Percentiles rank a stretch among this genome's conserved stretches.
Evolutionary conservation across 35 echinoderm and acorn worm species (phyloP).

Genomic region (Acanthaster planci): DNA sequence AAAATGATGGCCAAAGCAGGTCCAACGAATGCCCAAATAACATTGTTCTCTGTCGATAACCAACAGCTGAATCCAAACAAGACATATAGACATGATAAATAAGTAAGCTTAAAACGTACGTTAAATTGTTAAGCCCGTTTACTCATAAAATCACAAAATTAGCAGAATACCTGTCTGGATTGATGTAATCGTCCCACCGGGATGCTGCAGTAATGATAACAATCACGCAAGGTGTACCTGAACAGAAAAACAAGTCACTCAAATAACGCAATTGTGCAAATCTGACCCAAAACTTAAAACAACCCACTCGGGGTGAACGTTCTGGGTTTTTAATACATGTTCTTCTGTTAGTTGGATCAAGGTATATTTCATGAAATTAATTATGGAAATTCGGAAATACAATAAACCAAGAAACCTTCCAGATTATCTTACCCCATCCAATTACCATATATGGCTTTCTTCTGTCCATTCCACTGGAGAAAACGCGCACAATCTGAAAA

Average conservation of each 20-base stretch:
- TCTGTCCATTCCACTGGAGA: constrained; percentile 38
- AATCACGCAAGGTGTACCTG: background rate
- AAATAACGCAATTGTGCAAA: no score
- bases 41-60: constrained; percentile 33
- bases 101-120: no score
- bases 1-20: constrained; percentile 52
- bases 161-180: background rate
- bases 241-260: background rate
- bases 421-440: constrained; percentile 52
- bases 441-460: constrained; percentile 35
- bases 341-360: no score
- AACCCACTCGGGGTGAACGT: no score
- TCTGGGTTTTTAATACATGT: no score
- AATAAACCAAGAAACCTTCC: no score
- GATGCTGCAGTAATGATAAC: background rate
- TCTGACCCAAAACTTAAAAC: no score
- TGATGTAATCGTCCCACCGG: constrained; percentile 8
- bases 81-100: background rate
- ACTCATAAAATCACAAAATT: no score
- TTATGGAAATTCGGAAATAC: no score
- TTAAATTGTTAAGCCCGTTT: no score
- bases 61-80: constrained; percentile 54
- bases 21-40: constrained; percentile 78
- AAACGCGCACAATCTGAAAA: constrained; percentile 58
- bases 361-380: no score